Conservation (phyloP, 2,888 invertebrate genomes). For the Sphinx pinastri region DNA sequence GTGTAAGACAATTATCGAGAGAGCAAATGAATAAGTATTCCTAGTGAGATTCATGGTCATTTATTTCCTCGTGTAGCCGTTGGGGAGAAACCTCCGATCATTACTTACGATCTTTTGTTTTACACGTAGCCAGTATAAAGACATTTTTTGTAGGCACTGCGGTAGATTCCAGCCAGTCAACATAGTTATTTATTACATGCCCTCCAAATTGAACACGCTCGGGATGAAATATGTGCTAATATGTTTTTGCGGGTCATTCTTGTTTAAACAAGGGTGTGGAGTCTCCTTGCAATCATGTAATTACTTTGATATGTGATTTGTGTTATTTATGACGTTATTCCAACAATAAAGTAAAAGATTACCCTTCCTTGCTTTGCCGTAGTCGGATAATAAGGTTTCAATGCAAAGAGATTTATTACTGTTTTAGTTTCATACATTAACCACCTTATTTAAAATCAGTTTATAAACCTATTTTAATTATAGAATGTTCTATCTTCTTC, state of each 20-base stretch:
- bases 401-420: too few species aligned
- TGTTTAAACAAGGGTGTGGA: neutral
- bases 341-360: too few species aligned
- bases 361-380: too few species aligned
- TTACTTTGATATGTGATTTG: neutral
- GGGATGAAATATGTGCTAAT: constrained; percentile 7
- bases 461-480: too few species aligned
- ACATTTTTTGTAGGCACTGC: constrained; percentile 38
- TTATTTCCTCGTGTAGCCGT: neutral
- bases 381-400: too few species aligned
- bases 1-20: too few species aligned
- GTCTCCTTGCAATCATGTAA: neutral
- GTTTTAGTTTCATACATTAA: too few species aligned
- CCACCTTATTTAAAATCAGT: too few species aligned
- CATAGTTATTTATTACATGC: constrained; percentile 39
- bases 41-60: neutral
- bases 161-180: constrained; percentile 34
- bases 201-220: constrained; percentile 24
- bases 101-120: constrained; percentile 43
- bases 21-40: neutral
- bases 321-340: neutral
- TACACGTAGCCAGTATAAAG: constrained; percentile 40
- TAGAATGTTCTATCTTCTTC: too few species aligned
- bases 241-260: constrained; percentile 2
- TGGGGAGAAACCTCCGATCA: constrained; percentile 28